Percentiles rank a stretch among this genome's conserved stretches.
phyloP scores from a whole-genome alignment of 2,888 invertebrate genomes.

The Agrypnus murinus region DNA sequence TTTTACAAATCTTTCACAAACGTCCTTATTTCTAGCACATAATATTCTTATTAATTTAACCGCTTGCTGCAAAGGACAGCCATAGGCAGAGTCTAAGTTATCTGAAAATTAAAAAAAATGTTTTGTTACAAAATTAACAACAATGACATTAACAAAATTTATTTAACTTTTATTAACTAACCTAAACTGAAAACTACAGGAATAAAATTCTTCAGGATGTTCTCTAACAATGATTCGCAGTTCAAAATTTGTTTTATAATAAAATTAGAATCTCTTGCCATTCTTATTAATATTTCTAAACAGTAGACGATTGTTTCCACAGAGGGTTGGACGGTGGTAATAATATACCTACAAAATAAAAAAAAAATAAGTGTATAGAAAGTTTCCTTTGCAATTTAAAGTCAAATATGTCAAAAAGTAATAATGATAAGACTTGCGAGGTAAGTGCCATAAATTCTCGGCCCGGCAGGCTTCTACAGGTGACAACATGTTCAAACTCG shows the following conservation, averaged over 20 bases:
- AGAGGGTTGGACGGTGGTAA: slow-evolving; percentile 81
- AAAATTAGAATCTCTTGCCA: slow-evolving; percentile 85
- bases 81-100: slow-evolving; percentile 71
- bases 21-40: slow-evolving; percentile 75
- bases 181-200: slow-evolving; percentile 65
- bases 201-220: slow-evolving; percentile 76
- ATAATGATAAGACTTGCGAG: no score
- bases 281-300: slow-evolving; percentile 85
- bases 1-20: slow-evolving; percentile 73
- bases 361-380: no score
- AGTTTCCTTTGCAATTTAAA: no score
- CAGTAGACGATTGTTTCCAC: slow-evolving; percentile 83
- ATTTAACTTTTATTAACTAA: slow-evolving; percentile 48
- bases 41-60: slow-evolving; percentile 84
- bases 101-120: slow-evolving; percentile 45
- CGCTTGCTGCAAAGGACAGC: slow-evolving; percentile 80
- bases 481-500: no score
- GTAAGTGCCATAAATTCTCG: no score
- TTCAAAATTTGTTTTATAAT: slow-evolving; percentile 78
- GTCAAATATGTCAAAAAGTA: no score
- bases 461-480: no score
- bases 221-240: slow-evolving; percentile 78
- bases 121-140: slow-evolving; percentile 8
- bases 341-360: slow-evolving; percentile 78
- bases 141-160: no score